phyloP scores from a whole-genome alignment of 2,888 invertebrate genomes.

The Anarsia innoxiella region DNA sequence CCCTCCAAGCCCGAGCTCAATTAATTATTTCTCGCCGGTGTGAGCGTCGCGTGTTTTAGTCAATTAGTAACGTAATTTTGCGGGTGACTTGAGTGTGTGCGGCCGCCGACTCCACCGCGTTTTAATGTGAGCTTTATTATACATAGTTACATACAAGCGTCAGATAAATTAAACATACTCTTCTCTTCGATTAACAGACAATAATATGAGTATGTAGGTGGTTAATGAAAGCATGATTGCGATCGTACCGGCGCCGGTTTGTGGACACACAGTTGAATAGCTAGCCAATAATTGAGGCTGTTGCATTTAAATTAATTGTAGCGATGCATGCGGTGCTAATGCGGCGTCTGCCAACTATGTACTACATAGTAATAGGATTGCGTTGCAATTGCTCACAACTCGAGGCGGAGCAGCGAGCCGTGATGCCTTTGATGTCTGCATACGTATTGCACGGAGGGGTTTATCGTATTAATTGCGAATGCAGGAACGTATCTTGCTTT shows the following conservation, averaged over 20 bases:
- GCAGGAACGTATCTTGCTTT: conserved; percentile 5
- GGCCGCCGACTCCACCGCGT: conserved; percentile 47
- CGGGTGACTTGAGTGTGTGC: conserved; percentile 72
- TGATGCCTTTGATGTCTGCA: conserved; percentile 52
- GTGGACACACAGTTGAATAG: conserved; percentile 40
- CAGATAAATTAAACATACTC: conserved; percentile 28
- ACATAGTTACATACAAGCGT: conserved; percentile 22
- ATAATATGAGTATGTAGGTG: conserved; percentile 11
- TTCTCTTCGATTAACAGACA: conserved; percentile 13
- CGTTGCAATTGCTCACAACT: conserved; percentile 56
- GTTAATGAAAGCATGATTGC: conserved; percentile 17
- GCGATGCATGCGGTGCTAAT: conserved; percentile 51
- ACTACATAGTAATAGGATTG: conserved; percentile 54
- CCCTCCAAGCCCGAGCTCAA: conserved; percentile 71
- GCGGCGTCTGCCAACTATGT: conserved; percentile 33
- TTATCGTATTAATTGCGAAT: conserved; percentile 7
- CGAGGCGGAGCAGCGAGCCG: conserved; percentile 49
- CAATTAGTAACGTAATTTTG: conserved; percentile 76
- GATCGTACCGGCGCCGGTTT: conserved; percentile 6
- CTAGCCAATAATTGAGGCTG: conserved; percentile 60
- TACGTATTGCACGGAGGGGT: conserved; percentile 3
- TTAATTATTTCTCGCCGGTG: conserved; percentile 74
- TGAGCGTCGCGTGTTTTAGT: conserved; percentile 75
- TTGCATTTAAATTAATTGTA: conserved; percentile 69
- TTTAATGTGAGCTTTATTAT: conserved; percentile 40